Evolutionary conservation across 2,888 invertebrate species (phyloP).

Genomic region (Smittia aterrima): DNA sequence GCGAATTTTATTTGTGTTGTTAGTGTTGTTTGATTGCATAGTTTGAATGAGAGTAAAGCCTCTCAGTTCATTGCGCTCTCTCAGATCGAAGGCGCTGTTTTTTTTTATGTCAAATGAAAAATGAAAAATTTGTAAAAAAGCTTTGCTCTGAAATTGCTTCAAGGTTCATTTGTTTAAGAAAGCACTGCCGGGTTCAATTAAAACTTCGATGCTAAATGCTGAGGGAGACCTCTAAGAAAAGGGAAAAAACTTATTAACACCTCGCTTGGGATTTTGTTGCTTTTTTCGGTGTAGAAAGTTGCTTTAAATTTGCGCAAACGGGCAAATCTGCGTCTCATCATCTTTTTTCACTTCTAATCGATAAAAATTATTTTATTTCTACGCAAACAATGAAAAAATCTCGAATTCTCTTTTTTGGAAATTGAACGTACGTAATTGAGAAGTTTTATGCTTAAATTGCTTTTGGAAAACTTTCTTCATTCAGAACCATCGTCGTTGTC

Average conservation of each 20-base stretch:
- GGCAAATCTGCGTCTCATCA: background rate
- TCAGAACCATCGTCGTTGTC: background rate
- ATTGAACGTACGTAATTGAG: background rate
- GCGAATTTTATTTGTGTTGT: slow-evolving; percentile 9
- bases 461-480: background rate
- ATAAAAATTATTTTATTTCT: background rate
- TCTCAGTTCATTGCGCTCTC: background rate
- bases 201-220: background rate
- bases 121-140: slow-evolving; percentile 4
- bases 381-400: background rate
- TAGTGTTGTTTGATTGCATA: slow-evolving; percentile 18
- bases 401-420: background rate
- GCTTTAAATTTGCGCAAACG: background rate
- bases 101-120: no score
- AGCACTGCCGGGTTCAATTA: background rate
- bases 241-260: background rate
- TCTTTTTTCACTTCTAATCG: background rate
- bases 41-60: background rate
- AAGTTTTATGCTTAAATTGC: background rate
- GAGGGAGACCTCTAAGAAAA: background rate
- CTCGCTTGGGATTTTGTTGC: background rate
- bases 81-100: no score
- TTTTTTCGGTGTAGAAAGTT: background rate
- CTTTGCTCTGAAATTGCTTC: background rate
- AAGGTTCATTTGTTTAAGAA: background rate